Base-by-base conservation (phyloP, 2,113 vertebrate genomes). In the Neotragus moschatus region DNA sequence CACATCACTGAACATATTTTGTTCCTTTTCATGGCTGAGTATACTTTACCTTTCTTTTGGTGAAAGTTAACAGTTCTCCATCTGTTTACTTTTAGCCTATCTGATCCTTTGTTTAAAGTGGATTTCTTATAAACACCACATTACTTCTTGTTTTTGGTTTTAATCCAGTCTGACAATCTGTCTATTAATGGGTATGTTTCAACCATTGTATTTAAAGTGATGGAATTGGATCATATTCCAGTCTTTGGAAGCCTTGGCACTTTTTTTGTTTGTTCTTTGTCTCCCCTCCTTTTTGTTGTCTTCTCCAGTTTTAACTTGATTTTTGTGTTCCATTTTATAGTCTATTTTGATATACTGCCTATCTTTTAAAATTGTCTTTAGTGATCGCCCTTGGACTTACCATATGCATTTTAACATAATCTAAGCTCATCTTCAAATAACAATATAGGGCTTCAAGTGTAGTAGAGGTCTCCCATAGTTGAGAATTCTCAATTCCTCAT, bases 301-400 rank as follows among this genome's bases (percentile, higher is more conserved):
- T 84, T 96, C 75, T 96, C 19, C 88, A 43, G n/a, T 88, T 96
- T 97, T 77, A 47, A 60, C 3, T 47, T 79, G 81, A 85, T 7
- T 26, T 23, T 73, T 80, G 21, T 88, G 23, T 88, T 97, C 5
- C 4, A 5, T 90, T 90, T 73, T 84, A 23, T 95, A 60, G 61
- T 8, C 17, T 81, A 39, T 88, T 94, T 87, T 90, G 33, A 17
- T 87, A 21, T n/a, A 66, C 55, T 53, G 16, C 25, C 85, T 36
- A 39, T 51, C 90, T 30, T 23, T 49, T 84, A 47, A 84, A 49
- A 80, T 28, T 51, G 28, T 79, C 2, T 43, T 79, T 94, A 79
- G n/a, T 51, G 21, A 19, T 49, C 84, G 14, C 21, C 30, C 26
- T 30, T 30, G 3, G 26, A 26, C 73, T 87, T 80, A 86, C 4